Evolutionary conservation across 2,797 vertebrate genomes (phyloP).

Genomic region (Poeciliopsis presidionis): DNA sequence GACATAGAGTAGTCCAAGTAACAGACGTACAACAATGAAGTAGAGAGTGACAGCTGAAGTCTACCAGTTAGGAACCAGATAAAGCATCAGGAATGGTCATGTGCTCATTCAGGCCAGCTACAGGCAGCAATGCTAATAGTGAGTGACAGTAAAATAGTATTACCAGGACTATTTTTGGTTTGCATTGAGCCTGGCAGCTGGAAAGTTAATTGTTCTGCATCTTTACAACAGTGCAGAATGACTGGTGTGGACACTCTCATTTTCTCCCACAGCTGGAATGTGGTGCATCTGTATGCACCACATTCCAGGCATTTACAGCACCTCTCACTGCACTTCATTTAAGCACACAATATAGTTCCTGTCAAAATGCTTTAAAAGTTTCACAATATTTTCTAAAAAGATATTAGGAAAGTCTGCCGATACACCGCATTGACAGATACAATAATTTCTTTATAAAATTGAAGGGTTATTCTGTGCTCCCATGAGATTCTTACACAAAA

Average conservation of each 20-base stretch:
- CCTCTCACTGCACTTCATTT: neutral
- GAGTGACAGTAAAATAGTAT: neutral
- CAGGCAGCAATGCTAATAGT: neutral
- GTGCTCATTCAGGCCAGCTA: neutral
- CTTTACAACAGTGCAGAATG: neutral
- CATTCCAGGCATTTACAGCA: neutral
- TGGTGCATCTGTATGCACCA: neutral
- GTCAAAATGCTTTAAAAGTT: neutral
- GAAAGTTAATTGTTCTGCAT: neutral
- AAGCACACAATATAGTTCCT: neutral
- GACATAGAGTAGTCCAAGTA: too few relatives aligned
- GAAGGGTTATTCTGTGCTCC: neutral
- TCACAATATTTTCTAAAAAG: neutral
- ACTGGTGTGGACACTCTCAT: neutral
- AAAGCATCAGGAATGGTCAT: neutral
- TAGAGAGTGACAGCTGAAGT: neutral
- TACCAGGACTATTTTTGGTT: neutral
- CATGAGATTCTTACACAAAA: neutral
- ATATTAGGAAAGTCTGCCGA: neutral
- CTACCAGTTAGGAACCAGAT: neutral
- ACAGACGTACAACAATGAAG: neutral
- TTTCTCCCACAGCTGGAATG: neutral
- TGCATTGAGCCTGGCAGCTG: neutral
- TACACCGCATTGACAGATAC: neutral
- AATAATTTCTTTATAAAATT: neutral